Percentiles rank a stretch among this genome's conserved stretches.
Conservation (phyloP, 2,797 vertebrate genomes). For the Heteromormyrus szaboi region DNA sequence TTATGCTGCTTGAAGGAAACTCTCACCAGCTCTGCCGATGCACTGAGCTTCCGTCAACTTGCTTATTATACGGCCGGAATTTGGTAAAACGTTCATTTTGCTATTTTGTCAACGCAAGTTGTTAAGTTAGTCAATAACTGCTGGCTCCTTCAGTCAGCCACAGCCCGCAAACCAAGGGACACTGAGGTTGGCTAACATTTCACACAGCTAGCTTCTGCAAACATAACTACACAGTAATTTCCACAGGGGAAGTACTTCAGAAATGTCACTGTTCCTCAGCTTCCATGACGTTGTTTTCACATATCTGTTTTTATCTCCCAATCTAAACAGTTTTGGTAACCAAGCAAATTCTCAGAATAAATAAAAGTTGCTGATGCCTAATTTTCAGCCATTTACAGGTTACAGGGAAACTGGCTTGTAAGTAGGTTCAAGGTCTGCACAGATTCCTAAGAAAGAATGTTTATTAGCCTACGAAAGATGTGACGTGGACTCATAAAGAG, state of each 20-base stretch:
- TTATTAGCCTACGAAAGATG: constrained; percentile 5
- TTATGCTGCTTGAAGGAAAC: neutral
- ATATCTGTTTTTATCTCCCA: neutral
- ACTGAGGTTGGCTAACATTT: neutral
- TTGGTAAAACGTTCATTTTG: neutral
- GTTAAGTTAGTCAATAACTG: neutral
- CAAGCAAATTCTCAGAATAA: neutral
- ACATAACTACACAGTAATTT: neutral
- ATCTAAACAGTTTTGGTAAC: neutral
- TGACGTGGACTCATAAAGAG: constrained; percentile 21
- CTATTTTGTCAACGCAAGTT: neutral
- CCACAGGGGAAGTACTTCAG: neutral
- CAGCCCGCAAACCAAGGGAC: neutral
- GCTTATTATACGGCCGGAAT: neutral
- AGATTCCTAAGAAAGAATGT: constrained; percentile 11
- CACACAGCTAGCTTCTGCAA: neutral
- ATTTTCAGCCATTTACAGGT: neutral
- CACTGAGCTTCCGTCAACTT: neutral
- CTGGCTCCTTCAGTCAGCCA: neutral
- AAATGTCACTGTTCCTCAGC: neutral
- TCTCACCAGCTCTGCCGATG: neutral
- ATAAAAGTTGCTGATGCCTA: neutral
- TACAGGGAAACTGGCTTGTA: neutral
- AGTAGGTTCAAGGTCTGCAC: constrained; percentile 24
- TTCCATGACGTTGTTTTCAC: neutral